phyloP scores from a whole-genome alignment of 2,888 invertebrate genomes.

The Dryadula phaetusa region DNA sequence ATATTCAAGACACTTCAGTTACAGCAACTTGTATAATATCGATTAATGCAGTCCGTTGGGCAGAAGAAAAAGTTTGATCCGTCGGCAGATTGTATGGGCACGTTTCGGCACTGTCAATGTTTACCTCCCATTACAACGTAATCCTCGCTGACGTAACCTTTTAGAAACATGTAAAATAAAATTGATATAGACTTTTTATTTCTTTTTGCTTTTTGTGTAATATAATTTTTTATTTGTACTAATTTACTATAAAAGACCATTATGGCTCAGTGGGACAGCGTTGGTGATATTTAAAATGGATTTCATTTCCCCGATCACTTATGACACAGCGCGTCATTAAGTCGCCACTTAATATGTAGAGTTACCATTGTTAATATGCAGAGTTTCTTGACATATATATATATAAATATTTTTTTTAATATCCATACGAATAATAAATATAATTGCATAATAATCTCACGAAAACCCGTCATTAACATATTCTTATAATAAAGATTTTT shows the following conservation, averaged over 20 bases:
- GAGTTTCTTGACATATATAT: background rate
- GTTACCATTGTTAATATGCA: too few relatives aligned
- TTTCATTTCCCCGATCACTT: too few relatives aligned
- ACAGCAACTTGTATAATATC: background rate
- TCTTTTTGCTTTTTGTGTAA: too few relatives aligned
- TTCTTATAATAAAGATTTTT: constrained; percentile 3
- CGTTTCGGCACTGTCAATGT: constrained; percentile 66
- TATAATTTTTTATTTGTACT: too few relatives aligned
- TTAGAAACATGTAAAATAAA: constrained; percentile 46
- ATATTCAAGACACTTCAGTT: background rate
- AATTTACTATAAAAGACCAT: too few relatives aligned
- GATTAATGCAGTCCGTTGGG: constrained; percentile 24
- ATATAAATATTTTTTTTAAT: too few relatives aligned
- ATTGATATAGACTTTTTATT: background rate
- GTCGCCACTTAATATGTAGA: too few relatives aligned
- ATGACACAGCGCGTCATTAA: too few relatives aligned
- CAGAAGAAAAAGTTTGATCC: constrained; percentile 68
- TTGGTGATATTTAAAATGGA: too few relatives aligned
- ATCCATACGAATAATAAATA: background rate
- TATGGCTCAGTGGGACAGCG: too few relatives aligned
- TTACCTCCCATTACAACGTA: constrained; percentile 75
- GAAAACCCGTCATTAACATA: background rate
- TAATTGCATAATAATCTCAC: background rate
- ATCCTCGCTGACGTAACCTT: constrained; percentile 58
- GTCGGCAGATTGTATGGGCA: constrained; percentile 58